These are phyloP conservation scores for Allobates femoralis DNA, from an alignment of 2,797 vertebrate species.

Conservation along the genomic window DNA sequence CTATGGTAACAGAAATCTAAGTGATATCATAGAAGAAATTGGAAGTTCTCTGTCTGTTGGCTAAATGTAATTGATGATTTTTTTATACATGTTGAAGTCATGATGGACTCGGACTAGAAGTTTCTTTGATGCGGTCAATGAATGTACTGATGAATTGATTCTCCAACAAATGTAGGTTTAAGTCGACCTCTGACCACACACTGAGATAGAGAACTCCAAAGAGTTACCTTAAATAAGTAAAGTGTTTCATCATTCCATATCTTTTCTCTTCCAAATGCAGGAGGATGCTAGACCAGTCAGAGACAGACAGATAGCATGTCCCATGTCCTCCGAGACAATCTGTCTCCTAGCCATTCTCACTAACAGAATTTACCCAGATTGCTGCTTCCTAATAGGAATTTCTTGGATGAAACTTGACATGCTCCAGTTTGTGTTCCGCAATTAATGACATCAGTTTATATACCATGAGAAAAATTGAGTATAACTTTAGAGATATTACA, in stretches of 20 bases:
- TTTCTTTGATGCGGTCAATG: no score
- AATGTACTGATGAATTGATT: no score
- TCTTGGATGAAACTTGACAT: constrained; percentile 3
- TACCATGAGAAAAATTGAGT: background rate
- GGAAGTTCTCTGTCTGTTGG: no score
- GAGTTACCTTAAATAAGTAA: background rate
- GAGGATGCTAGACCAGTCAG: background rate
- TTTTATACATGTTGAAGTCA: no score
- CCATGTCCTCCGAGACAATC: background rate
- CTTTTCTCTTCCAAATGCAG: background rate
- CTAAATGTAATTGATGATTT: no score
- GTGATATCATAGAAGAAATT: no score
- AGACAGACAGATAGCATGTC: constrained; percentile 11
- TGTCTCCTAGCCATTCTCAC: background rate
- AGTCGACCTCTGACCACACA: background rate
- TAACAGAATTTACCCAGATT: constrained; percentile 3
- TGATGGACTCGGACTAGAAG: no score
- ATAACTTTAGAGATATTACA: background rate
- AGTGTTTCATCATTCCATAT: background rate
- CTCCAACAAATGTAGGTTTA: background rate
- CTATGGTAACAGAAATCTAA: no score
- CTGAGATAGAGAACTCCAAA: background rate
- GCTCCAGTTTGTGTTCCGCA: constrained; percentile 7
- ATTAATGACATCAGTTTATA: background rate
- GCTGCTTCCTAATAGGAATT: background rate